These are phyloP conservation scores for Microtus pennsylvanicus DNA, from an alignment of 2,113 vertebrate species.

Conservation along the genomic window DNA sequence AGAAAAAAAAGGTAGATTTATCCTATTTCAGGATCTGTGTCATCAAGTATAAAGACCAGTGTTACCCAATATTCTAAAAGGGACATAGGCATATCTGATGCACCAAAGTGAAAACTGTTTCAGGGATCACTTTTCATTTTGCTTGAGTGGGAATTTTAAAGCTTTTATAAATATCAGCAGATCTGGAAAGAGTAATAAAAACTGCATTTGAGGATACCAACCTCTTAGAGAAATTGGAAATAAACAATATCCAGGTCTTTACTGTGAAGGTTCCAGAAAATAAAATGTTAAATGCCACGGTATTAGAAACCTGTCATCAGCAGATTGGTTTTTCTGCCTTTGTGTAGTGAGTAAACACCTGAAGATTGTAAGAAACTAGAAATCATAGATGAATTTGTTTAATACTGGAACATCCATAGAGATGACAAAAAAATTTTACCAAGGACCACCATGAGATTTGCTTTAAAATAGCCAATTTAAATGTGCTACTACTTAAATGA, in stretches of 20 bases:
- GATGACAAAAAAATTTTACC: not conserved
- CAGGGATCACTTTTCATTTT: conserved; percentile 22
- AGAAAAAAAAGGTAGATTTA: conserved; percentile 2
- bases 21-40: not conserved
- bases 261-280: not conserved
- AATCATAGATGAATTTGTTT: conserved; percentile 19
- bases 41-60: not conserved
- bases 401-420: not conserved
- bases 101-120: not conserved
- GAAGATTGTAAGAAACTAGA: not conserved
- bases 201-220: not conserved
- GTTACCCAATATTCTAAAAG: not conserved
- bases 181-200: conserved; percentile 9
- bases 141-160: conserved; percentile 43
- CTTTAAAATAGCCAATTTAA: not conserved
- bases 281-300: not conserved
- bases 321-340: not conserved
- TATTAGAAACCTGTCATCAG: not conserved
- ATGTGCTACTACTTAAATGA: not conserved
- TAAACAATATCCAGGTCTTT: not conserved
- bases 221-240: not conserved
- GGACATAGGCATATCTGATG: not conserved
- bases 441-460: not conserved
- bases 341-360: not conserved
- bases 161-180: conserved; percentile 18